These are phyloP conservation scores for Ecliptopera silaceata DNA, from an alignment of 2,888 invertebrate genomes.

Conservation along the genomic window DNA sequence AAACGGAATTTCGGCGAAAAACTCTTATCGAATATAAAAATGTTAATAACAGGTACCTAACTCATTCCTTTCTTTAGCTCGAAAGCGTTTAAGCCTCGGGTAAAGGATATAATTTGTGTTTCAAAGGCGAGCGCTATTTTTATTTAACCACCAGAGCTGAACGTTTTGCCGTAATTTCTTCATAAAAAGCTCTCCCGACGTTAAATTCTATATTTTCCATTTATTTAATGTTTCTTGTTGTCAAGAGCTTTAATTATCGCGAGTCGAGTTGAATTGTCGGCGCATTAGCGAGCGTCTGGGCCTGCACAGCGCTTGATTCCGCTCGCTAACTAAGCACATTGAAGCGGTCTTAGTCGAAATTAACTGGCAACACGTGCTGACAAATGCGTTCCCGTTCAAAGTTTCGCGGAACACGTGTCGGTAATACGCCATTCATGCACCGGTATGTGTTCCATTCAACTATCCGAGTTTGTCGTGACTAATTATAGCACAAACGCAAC, in stretches of 20 bases:
- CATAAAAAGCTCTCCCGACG: constrained; percentile 27
- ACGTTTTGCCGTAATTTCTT: constrained; percentile 28
- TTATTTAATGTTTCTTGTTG: constrained; percentile 33
- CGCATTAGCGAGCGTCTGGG: constrained; percentile 24
- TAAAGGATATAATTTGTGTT: constrained; percentile 43
- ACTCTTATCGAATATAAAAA: constrained; percentile 32
- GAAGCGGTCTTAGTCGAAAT: constrained; percentile 27
- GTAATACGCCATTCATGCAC: constrained; percentile 41
- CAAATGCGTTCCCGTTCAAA: constrained; percentile 30
- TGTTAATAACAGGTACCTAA: constrained; percentile 36
- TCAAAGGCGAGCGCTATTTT: constrained; percentile 38
- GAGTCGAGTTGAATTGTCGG: constrained; percentile 15
- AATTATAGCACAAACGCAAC: constrained; percentile 54
- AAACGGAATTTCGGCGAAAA: constrained; percentile 27
- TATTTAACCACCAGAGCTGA: constrained; percentile 28
- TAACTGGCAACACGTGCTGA: constrained; percentile 34
- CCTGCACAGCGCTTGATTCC: constrained; percentile 31
- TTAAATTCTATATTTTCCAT: constrained; percentile 28
- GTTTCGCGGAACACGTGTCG: constrained; percentile 33
- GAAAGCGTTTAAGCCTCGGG: constrained; percentile 32
- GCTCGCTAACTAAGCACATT: constrained; percentile 34
- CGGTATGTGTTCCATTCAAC: constrained; percentile 31
- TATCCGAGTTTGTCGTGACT: constrained; percentile 48
- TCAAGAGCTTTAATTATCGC: constrained; percentile 32
- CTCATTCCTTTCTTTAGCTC: constrained; percentile 37